Evolutionary conservation across 1,140 invertebrate species (phyloP), one percentile per base, ranked within the genome.

Genomic region (Drosophila funebris): DNA sequence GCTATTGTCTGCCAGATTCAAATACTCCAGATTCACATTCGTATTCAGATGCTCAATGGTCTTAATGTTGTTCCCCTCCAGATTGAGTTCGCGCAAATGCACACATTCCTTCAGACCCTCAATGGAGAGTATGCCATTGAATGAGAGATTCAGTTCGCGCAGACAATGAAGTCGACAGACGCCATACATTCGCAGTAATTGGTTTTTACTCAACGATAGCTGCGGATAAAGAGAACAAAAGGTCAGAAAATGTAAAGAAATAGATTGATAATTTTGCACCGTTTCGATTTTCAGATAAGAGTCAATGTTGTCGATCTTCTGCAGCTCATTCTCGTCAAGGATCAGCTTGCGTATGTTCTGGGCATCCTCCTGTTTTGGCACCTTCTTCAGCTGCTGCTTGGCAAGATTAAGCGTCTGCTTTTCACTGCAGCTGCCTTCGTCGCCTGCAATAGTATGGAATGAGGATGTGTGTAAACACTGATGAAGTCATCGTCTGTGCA

Each of bases 1-100:
- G 80, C 95, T 96, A 90, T 98, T 98, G 83, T 97, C 96, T 0
- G 97, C 97, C 39, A 98, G 92, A 93, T 98, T 97, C 58, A 98
- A 91, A 90, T 96, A 71, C 85, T 97, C 96, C 83, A 98, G 92
- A 78, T 95, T 95, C 14, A 94, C 93, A 87, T 97, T 97, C 72
- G 95, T 95, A 76, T 96, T 95, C 48, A 98, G 92, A 92, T 97
- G 96, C 87, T 98, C 96, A 88, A 98, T 97, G 9, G 94, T 95
- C 94, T 97, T 93, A 33, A 96, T 94, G 71, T 93, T 94, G 70
- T 94, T 94, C 54, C 94, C 93, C 93, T 92, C 75, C 92, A 94
- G 60, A 72, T 91, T 92, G 20, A 98, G 92, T 80, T 95, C 95
- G 84, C 95, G 95, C 53, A 98, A 93, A 88, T 96, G 95, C 50